A percentile compares a stretch with the other conserved stretches of the same genome.
phyloP scores from a whole-genome alignment of 2,113 vertebrate genomes.

The Gnathonemus echidnorhynchus region DNA sequence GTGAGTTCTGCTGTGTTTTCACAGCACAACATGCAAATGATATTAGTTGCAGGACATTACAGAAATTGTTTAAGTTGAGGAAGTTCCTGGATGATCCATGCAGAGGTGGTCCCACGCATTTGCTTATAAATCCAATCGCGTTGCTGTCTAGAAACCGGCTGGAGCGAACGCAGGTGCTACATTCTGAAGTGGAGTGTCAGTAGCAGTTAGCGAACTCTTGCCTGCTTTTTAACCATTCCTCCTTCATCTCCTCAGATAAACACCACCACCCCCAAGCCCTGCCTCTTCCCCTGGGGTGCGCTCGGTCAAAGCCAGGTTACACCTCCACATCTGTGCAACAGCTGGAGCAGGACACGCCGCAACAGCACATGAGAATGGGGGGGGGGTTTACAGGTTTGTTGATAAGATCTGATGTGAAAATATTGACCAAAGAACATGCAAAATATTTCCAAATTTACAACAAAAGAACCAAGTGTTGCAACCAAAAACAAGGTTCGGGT shows the following conservation, averaged over 20 bases:
- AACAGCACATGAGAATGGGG: background rate
- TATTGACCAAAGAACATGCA: background rate
- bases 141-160: background rate
- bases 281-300: background rate
- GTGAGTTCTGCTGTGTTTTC: background rate
- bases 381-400: background rate
- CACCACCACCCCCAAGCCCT: background rate
- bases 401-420: background rate
- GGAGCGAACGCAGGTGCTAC: background rate
- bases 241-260: background rate
- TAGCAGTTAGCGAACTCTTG: background rate
- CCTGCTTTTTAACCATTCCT: background rate
- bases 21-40: background rate
- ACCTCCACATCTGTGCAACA: conserved; percentile 12
- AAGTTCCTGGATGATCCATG: background rate
- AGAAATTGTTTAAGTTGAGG: background rate
- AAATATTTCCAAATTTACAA: background rate
- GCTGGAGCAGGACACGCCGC: background rate
- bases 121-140: background rate
- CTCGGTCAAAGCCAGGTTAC: conserved; percentile 5
- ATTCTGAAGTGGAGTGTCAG: background rate
- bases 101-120: background rate
- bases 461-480: background rate
- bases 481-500: no score
- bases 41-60: background rate